A percentile compares a stretch with the other conserved stretches of the same genome.
Conservation (phyloP, 2,797 vertebrate genomes). For the Aldrovandia affinis region DNA sequence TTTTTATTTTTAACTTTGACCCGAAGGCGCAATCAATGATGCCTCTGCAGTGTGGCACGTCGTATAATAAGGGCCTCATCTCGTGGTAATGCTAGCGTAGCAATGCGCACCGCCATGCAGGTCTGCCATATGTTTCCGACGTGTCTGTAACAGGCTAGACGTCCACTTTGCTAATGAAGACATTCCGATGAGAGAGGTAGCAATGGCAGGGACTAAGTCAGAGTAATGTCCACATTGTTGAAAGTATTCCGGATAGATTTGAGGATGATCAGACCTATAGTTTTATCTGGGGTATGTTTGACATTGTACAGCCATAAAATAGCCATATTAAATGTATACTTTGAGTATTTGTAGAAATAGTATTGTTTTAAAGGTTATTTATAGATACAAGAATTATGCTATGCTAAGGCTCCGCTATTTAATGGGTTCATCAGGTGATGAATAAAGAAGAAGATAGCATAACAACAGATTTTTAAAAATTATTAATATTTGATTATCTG, state of each 20-base stretch:
- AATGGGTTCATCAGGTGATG: background rate
- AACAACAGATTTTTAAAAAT: background rate
- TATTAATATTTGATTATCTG: background rate
- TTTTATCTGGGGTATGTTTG: background rate
- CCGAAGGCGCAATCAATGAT: background rate
- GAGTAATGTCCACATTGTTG: background rate
- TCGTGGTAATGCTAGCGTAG: background rate
- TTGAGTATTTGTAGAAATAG: background rate
- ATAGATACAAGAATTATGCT: background rate
- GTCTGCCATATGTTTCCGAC: background rate
- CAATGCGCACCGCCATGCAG: background rate
- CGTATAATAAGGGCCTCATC: background rate
- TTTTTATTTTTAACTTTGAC: background rate
- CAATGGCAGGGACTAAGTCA: background rate
- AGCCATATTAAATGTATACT: background rate
- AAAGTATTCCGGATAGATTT: background rate
- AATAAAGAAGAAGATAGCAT: background rate
- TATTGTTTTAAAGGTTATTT: background rate
- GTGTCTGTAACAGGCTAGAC: background rate
- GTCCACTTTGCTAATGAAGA: background rate
- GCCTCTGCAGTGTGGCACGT: background rate
- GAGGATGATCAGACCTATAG: background rate
- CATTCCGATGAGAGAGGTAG: background rate
- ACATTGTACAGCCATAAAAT: background rate
- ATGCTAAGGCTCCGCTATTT: background rate